Percentiles rank a stretch among this genome's conserved stretches.
Conservation (phyloP, 1,140 invertebrate species). For the Caenorhabditis remanei region DNA sequence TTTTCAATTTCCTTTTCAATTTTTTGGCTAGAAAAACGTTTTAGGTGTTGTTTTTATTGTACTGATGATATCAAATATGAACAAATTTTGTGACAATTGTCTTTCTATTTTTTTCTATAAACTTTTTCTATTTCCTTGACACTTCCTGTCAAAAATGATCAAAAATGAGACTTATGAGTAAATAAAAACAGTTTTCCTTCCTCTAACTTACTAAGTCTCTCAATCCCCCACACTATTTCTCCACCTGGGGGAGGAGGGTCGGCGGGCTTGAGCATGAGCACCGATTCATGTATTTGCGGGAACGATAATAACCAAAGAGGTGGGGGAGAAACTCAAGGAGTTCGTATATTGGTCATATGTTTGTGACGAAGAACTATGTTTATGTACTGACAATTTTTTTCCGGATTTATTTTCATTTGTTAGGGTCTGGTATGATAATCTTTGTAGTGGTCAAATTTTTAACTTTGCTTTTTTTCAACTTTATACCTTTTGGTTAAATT, state of each 20-base stretch:
- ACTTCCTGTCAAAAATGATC: background rate
- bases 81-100: background rate
- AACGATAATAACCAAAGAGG: background rate
- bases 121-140: background rate
- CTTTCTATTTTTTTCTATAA: background rate
- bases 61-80: conserved; percentile 8
- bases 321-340: background rate
- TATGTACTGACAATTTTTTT: background rate
- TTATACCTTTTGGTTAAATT: too few relatives aligned
- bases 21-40: background rate
- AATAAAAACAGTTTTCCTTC: background rate
- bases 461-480: too few relatives aligned
- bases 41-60: background rate
- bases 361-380: background rate
- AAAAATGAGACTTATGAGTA: too few relatives aligned
- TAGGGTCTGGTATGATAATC: too few relatives aligned
- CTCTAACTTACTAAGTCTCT: background rate
- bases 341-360: conserved; percentile 9
- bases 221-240: background rate
- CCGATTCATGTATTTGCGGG: conserved; percentile 26
- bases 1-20: background rate
- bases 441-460: too few relatives aligned
- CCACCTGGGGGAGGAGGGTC: background rate
- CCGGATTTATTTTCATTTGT: too few relatives aligned
- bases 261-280: conserved; percentile 19